Evolutionary conservation across 2,888 invertebrate genomes (phyloP), one percentile per base, ranked within the genome.

Genomic region (Aporophyla nigra): DNA sequence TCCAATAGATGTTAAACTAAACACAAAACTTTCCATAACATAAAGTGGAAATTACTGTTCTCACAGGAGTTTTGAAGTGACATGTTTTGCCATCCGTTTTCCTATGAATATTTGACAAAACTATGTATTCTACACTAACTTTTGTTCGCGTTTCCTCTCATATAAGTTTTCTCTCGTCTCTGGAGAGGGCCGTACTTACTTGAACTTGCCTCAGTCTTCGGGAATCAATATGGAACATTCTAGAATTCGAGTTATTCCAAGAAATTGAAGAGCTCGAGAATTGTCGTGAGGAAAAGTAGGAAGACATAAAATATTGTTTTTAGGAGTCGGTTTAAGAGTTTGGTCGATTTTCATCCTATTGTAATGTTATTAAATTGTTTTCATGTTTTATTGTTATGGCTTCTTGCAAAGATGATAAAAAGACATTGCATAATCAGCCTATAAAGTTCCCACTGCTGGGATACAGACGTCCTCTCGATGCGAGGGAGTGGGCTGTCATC

Each of bases 121-220:
- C 82, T 56, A 65, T 61, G 6, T 84, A 84, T 62, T 75, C 43
- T 53, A 51, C 54, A 27, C 58, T 74, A 85, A 87, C 86, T 86
- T 87, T 87, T 79, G 67, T 71, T 71, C 67, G 21, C 16, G 49
- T 86, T 80, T 72, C 58, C 78, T 76, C 74, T 80, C 67, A 82
- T 78, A 80, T 82, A 87, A 84, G 78, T 87, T 86, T 80, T 72
- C 62, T 56, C 33, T 33, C 21, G 54, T 78, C 87, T 66, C 86
- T 10, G 14, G 86, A 80, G 87, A 70, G 70, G 43, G 43, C 24
- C 33, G 27, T 46, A 80, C 69, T 78, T 65, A 63, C 63, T 65
- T 65, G 62, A 61, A 54, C 65, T 68, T 59, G 65, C 72, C 19
- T 71, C 58, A 78, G 78, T 76, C 63, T 83, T 77, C 46, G 27